Base-by-base conservation (phyloP, 1,140 invertebrate genomes). In the Drosophila leontia region DNA sequence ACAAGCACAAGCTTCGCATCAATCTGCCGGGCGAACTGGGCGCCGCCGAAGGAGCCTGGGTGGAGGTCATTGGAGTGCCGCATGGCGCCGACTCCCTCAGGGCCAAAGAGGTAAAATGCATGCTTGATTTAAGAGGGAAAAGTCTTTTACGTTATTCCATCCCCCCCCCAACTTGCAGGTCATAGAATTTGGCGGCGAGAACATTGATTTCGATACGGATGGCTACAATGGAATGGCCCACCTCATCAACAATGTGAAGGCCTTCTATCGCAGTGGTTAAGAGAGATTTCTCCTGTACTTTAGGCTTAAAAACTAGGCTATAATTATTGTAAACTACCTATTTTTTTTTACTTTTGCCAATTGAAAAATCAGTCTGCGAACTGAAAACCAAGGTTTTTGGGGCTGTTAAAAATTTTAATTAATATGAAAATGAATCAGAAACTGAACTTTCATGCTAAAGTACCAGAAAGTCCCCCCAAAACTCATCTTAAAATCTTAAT, bases 51-150 rank as follows among this genome's bases (percentile, higher is more conserved):
- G 91, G 85, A 13, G 57, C 77, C 44, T 92, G 91, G 91, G 82
- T 92, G 42, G 88, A 92, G 64, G 75, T 92, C 0, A 92, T 92
- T 48, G 91, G 91, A 15, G 72, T 85, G 9, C 80, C 91, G 11
- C 75, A 65, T 11, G 71, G 72, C 1, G 37, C 57, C 7, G 82
- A 90, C 50, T 37, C 45, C 37, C 69, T 92, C 58, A 65, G 82
- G 5, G 91, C 63, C 37, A 80, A 63, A 9, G 78, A 81, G 78
- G 69, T 80, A 19, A 32, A 29, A 11, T 13, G 1, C 0, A 3
- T 13, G 12, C 7, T 6, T 6, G 0, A 0, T 1, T 23, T 13
- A 0, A 7, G 7, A 11, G 3, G 12, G 3, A 26, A 6, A 15
- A 3, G 6, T 2, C 12, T 1, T 19, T 23, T 37, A 8, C 0